Conservation (phyloP, 2,113 vertebrate genomes). For the Cavia porcellus region DNA sequence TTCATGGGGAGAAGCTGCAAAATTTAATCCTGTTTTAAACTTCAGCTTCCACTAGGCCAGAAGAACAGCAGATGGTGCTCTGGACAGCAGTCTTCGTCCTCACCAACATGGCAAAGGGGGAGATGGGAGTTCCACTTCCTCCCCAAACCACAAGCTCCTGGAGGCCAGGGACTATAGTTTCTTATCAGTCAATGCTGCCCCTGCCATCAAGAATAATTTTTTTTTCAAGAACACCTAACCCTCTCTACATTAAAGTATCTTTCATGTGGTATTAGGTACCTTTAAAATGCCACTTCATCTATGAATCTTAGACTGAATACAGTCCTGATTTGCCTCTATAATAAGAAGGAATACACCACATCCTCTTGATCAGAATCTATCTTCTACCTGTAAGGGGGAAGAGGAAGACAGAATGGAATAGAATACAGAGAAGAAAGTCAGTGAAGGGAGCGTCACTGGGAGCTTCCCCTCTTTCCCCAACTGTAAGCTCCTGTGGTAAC, state of each 20-base stretch:
- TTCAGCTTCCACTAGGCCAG: neutral
- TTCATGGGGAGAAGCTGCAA: neutral
- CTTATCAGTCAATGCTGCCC: neutral
- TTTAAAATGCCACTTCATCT: constrained; percentile 37
- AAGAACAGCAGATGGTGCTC: neutral
- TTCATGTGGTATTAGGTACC: neutral
- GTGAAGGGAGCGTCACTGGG: neutral
- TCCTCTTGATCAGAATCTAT: neutral
- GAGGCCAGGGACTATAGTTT: neutral
- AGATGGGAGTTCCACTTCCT: neutral
- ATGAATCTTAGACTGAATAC: neutral
- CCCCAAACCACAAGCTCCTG: neutral
- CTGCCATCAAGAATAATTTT: neutral
- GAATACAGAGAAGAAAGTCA: neutral
- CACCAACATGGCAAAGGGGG: too few relatives aligned
- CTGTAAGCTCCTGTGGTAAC: neutral
- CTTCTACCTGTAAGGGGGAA: neutral
- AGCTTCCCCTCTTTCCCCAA: neutral
- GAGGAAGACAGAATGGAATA: neutral
- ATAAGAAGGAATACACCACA: neutral
- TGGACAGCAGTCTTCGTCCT: neutral
- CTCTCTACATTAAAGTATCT: neutral
- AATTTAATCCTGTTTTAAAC: neutral
- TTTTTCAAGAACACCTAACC: constrained; percentile 14
- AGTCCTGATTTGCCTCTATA: neutral